Evolutionary conservation across 2,797 vertebrate species (phyloP).

Genomic region (Uromys caudimaculatus): DNA sequence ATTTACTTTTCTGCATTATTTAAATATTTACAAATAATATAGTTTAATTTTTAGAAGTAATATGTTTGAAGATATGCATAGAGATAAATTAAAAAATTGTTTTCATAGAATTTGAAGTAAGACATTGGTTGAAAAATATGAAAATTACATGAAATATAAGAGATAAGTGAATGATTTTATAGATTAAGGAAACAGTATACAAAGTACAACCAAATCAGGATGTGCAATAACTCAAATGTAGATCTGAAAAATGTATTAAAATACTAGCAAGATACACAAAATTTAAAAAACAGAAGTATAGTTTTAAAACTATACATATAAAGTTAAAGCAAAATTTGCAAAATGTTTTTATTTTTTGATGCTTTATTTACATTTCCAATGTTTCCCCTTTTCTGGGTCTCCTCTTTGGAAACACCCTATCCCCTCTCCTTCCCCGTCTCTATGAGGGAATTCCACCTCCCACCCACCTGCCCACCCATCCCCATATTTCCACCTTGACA

Average conservation of each 20-base stretch:
- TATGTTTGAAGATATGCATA: neutral
- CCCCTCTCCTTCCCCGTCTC: no score
- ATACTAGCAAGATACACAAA: neutral
- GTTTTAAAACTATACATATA: neutral
- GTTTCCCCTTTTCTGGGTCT: no score
- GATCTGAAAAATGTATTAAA: neutral
- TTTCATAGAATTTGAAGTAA: neutral
- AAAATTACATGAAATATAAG: neutral
- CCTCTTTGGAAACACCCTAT: no score
- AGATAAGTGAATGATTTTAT: neutral
- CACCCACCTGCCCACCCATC: no score
- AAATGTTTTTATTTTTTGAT: no score
- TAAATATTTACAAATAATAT: neutral
- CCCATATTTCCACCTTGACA: no score
- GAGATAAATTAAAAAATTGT: no score
- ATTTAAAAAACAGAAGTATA: neutral
- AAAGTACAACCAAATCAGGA: neutral
- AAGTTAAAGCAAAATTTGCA: neutral
- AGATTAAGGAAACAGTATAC: neutral
- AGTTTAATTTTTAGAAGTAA: neutral
- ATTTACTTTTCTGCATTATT: neutral
- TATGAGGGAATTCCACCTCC: no score
- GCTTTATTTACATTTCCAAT: no score
- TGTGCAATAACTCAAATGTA: neutral
- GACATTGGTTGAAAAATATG: neutral